These are phyloP conservation scores for Melopsittacus undulatus DNA, from an alignment of 2,797 vertebrate genomes.

Conservation along the genomic window DNA sequence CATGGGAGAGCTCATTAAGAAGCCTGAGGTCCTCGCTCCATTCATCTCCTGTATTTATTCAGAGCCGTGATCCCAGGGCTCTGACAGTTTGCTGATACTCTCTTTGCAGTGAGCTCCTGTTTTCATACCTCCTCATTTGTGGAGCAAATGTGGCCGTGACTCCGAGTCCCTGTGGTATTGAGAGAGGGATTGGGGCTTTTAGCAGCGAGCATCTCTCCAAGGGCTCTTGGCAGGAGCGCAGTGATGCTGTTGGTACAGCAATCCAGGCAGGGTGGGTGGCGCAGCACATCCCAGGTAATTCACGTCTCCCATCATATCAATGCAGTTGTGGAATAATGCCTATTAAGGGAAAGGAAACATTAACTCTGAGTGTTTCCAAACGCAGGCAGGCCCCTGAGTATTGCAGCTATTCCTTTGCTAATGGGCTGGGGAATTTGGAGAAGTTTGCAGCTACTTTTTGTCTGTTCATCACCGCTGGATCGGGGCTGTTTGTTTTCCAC, in stretches of 20 bases:
- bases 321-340: not conserved
- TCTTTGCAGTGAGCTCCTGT: not conserved
- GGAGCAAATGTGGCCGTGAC: accelerated
- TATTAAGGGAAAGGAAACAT: accelerated
- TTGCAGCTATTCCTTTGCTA: not conserved
- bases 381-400: not conserved
- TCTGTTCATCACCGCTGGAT: not conserved
- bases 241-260: accelerated
- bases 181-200: not conserved
- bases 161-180: not conserved
- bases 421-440: not conserved
- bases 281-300: not conserved
- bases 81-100: not conserved
- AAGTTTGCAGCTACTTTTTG: not conserved
- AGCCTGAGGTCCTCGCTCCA: not conserved
- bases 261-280: not conserved
- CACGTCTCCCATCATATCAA: accelerated
- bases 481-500: constrained; percentile 3
- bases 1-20: not conserved
- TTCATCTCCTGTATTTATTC: not conserved
- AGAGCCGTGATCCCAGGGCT: not conserved
- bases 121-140: not conserved
- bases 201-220: not conserved
- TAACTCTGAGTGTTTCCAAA: not conserved
- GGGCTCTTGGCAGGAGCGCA: not conserved